Conservation (phyloP, 2,797 vertebrate species). For the Coilia nasus region DNA sequence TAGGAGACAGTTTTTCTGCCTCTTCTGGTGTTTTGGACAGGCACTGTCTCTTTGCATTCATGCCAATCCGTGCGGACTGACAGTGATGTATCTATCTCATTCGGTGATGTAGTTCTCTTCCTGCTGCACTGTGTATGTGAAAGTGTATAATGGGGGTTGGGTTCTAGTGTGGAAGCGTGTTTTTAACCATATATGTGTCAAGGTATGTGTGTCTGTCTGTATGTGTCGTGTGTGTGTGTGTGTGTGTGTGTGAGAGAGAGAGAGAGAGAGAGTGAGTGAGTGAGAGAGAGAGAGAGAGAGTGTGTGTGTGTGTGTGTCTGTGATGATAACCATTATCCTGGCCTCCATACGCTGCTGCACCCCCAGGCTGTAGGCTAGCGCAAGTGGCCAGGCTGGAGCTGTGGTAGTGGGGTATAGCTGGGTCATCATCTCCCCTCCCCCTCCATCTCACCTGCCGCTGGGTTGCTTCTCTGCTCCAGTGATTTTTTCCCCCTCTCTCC, state of each 20-base stretch:
- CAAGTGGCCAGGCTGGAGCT: background rate
- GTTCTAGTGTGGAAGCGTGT: too few relatives aligned
- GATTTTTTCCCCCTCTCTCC: constrained; percentile 46
- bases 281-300: background rate
- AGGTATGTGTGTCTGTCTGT: too few relatives aligned
- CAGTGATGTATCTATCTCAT: background rate
- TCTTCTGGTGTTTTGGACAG: background rate
- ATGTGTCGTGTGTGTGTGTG: too few relatives aligned
- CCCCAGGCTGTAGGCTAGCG: background rate
- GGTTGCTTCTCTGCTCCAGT: constrained; percentile 55
- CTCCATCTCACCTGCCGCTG: constrained; percentile 54
- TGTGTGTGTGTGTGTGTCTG: constrained; percentile 3
- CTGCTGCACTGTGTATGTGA: too few relatives aligned
- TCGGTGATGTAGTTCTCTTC: too few relatives aligned
- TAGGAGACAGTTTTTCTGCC: background rate
- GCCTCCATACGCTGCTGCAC: background rate
- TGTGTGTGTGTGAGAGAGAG: background rate
- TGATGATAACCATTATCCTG: background rate
- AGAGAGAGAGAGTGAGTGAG: background rate
- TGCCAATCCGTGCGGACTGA: background rate
- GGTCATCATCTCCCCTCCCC: constrained; percentile 11
- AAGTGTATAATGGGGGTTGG: too few relatives aligned
- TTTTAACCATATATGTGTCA: background rate
- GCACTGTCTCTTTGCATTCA: background rate
- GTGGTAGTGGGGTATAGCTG: background rate